These are phyloP conservation scores for Dendrolimus pini DNA, from an alignment of 2,888 invertebrate species.

Conservation along the genomic window DNA sequence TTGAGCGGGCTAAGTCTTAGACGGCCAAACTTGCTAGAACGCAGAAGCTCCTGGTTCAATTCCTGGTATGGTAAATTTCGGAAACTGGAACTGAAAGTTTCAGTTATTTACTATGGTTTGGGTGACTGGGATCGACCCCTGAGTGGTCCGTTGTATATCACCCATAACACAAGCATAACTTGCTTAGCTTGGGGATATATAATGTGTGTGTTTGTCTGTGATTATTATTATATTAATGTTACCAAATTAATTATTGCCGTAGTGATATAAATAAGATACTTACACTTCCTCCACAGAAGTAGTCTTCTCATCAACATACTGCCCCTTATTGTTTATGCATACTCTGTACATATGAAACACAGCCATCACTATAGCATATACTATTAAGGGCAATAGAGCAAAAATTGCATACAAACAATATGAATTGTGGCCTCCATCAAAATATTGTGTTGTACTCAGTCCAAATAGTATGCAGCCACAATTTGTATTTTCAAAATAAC, in stretches of 20 bases:
- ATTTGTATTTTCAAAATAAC: conserved; percentile 75
- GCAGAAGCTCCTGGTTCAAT: no score
- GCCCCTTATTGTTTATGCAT: conserved; percentile 75
- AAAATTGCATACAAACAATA: conserved; percentile 82
- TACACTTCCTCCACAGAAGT: conserved; percentile 69
- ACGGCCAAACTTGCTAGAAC: no score
- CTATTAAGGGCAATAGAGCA: conserved; percentile 78
- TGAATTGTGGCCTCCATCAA: conserved; percentile 80
- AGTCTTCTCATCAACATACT: conserved; percentile 66
- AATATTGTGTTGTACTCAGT: conserved; percentile 76
- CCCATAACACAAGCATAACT: no score
- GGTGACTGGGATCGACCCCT: no score
- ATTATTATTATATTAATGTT: background rate
- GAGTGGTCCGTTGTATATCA: no score
- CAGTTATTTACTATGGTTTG: no score
- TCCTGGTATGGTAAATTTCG: no score
- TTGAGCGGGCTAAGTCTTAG: no score
- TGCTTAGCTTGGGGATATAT: no score
- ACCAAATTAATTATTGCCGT: background rate
- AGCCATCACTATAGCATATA: conserved; percentile 79
- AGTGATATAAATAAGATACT: conserved; percentile 19
- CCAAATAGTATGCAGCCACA: conserved; percentile 84
- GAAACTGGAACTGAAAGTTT: no score
- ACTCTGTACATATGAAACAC: conserved; percentile 83
- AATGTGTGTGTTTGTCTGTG: no score